Evolutionary conservation across 2,113 vertebrate genomes (phyloP), one percentile per base, ranked within the genome.

Genomic region (Panthera uncia): DNA sequence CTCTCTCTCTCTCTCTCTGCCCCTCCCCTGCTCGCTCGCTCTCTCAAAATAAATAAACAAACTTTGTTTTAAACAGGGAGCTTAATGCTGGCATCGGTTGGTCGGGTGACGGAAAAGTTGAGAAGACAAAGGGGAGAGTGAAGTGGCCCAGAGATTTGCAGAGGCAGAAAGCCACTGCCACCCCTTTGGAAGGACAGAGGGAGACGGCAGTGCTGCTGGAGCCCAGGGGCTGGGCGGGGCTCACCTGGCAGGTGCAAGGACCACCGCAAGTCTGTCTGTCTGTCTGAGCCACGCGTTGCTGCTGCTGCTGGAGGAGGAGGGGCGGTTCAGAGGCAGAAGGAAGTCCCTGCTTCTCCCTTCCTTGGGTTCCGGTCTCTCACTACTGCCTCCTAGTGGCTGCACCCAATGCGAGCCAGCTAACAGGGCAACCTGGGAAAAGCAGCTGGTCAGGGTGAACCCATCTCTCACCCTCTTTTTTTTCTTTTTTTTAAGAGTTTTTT

Each of bases 181-280:
- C 33, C n/a, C 13, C 81, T 66, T 71, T 66, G 45, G 27, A 76
- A 25, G 63, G 21, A n/a, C 61, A 57, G 45, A 68, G 36, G 7
- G 48, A 27, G 31, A 94, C 87, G 73, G 73, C 7, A n/a, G 6
- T n/a, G 33, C 19, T 69, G 36, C 48, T 57, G 36, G 57, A 45
- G 3, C 31, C 61, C 73, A 29, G 48, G 48, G 29, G 19, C 36
- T 19, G 14, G 55, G 55, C 18, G 18, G 55, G 61, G 8, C 36
- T 45, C 63, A 69, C 73, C 48, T 79, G 52, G 33, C 0, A 0
- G 66, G 50, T 50, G 12, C 36, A 87, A 38, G 83, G 57, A 68
- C 29, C 50, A 12, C 45, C 23, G 1, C 23, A 5, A 45, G 15
- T 38, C 52, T 1, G 5, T 48, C 52, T 1, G 5, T 48, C 1